Percentiles rank a stretch among this genome's conserved stretches.
Evolutionary conservation across 2,888 invertebrate species (phyloP).

Genomic region (Lumbricus terrestris): DNA sequence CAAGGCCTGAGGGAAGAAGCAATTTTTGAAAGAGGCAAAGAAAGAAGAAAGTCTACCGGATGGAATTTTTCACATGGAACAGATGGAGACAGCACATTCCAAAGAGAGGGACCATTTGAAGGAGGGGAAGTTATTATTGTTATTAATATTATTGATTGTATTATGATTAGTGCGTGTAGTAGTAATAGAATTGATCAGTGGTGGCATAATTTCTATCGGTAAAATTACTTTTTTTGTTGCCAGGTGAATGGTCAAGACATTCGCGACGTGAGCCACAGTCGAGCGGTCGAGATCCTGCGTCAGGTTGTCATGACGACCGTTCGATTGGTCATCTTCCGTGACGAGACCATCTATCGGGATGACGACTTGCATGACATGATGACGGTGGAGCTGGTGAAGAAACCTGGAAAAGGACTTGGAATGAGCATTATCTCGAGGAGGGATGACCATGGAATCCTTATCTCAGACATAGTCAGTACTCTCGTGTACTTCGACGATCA

Average conservation of each 20-base stretch:
- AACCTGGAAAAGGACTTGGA: constrained; percentile 74
- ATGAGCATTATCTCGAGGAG: constrained; percentile 74
- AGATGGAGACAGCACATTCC: too few species aligned
- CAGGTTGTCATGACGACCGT: constrained; percentile 79
- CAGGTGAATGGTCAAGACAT: constrained; percentile 75
- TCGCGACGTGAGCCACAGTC: constrained; percentile 78
- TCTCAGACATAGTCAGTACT: constrained; percentile 21
- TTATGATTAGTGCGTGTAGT: neutral
- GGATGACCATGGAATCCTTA: constrained; percentile 15
- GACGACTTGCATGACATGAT: constrained; percentile 64
- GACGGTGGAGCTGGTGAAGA: constrained; percentile 77
- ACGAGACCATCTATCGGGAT: constrained; percentile 64
- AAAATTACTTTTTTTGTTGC: neutral
- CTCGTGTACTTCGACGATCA: neutral
- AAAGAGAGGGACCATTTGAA: too few species aligned
- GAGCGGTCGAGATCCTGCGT: constrained; percentile 71
- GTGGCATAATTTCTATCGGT: neutral
- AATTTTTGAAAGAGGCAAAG: too few species aligned
- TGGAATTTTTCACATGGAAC: too few species aligned
- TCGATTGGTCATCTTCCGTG: constrained; percentile 77
- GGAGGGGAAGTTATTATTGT: neutral
- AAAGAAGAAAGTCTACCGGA: too few species aligned
- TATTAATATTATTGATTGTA: too few species aligned
- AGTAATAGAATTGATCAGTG: neutral
- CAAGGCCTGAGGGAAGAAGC: too few species aligned